A percentile compares a stretch with the other conserved stretches of the same genome.
These are phyloP conservation scores for Naso thynnoides DNA, from an alignment of 2,797 vertebrate species.

Conservation along the genomic window DNA sequence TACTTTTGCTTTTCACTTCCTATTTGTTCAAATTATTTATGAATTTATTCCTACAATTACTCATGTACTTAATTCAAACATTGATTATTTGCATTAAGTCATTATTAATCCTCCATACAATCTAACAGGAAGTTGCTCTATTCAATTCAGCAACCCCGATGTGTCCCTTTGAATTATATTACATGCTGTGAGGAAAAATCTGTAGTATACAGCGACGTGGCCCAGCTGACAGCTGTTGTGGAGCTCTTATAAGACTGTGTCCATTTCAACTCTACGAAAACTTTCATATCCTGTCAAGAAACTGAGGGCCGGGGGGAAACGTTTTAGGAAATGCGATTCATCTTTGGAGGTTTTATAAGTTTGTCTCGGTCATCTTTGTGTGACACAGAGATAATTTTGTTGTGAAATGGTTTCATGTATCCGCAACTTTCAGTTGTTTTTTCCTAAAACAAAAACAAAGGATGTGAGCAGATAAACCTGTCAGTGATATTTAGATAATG, in stretches of 20 bases:
- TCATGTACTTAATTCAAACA: not conserved
- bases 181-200: not conserved
- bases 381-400: not conserved
- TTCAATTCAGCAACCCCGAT: not conserved
- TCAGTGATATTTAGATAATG: not conserved
- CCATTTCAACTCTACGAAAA: constrained; percentile 16
- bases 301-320: constrained; percentile 6
- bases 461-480: not conserved
- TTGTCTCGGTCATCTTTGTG: not conserved
- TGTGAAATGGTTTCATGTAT: not conserved
- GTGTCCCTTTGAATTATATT: not conserved
- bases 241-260: constrained; percentile 20
- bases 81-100: too few species aligned
- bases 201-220: not conserved
- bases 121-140: not conserved
- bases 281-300: constrained; percentile 53
- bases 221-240: constrained; percentile 52
- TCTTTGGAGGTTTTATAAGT: constrained; percentile 18
- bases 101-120: too few species aligned
- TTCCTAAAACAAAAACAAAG: not conserved
- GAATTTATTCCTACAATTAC: not conserved
- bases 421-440: not conserved
- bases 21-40: not conserved
- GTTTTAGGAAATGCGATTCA: constrained; percentile 13
- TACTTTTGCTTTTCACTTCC: too few species aligned